Conservation (phyloP, 2,797 vertebrate genomes). For the Notolepis coatsorum region DNA sequence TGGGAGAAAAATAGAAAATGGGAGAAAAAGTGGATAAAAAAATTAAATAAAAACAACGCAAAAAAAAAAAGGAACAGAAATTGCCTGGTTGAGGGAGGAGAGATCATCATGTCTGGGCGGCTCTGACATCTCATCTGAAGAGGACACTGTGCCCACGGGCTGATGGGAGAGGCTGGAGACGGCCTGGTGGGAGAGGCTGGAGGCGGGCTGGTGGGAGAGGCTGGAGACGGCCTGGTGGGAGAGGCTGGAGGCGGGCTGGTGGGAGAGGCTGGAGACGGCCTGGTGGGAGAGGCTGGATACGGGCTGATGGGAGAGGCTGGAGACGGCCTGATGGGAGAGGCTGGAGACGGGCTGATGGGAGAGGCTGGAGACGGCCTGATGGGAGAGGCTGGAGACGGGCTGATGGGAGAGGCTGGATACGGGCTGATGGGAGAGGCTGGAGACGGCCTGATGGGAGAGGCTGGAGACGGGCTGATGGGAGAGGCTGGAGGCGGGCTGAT, state of each 20-base stretch:
- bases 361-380: constrained; percentile 36
- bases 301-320: constrained; percentile 44
- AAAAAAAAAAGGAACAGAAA: background rate
- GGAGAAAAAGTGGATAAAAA: background rate
- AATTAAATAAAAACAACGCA: constrained; percentile 4
- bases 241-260: too few relatives aligned
- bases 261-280: constrained; percentile 42
- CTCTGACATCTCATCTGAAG: constrained; percentile 32
- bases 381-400: too few relatives aligned
- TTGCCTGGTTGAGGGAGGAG: too few relatives aligned
- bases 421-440: constrained; percentile 43
- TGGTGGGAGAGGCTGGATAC: too few relatives aligned
- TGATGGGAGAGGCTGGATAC: constrained; percentile 38
- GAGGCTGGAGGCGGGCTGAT: too few relatives aligned
- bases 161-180: constrained; percentile 38
- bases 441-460: constrained; percentile 43
- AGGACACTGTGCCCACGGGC: constrained; percentile 38
- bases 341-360: constrained; percentile 47
- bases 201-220: constrained; percentile 44
- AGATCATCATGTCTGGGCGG: constrained; percentile 12
- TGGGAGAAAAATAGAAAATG: too few relatives aligned
- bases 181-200: constrained; percentile 43
- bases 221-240: constrained; percentile 39
- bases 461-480: constrained; percentile 39
- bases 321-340: constrained; percentile 40